Percentiles rank a stretch among this genome's conserved stretches.
phyloP scores from a whole-genome alignment of 1,140 invertebrate genomes.

The Armadillidium nasatum region DNA sequence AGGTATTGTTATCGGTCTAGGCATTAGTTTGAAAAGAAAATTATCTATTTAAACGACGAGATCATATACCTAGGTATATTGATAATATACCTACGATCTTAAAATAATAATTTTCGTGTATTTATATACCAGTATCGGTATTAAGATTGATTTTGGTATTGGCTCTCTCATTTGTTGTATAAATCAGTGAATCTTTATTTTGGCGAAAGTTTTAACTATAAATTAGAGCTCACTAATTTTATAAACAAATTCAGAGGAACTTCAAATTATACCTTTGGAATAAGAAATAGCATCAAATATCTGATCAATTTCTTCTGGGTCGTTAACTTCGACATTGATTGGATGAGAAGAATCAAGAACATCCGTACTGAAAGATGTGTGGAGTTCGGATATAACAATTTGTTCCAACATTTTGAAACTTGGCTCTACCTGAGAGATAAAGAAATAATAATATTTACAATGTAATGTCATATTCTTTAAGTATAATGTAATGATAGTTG shows the following conservation, averaged over 20 bases:
- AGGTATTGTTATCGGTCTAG: no score
- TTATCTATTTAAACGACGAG: no score
- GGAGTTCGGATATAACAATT: conserved; percentile 51
- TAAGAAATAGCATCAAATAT: conserved; percentile 94
- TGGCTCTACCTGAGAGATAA: conserved; percentile 25
- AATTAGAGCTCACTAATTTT: background rate
- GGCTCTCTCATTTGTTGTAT: no score
- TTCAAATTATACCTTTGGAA: conserved; percentile 65
- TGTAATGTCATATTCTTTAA: no score
- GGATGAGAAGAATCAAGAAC: conserved; percentile 83
- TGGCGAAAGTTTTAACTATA: background rate
- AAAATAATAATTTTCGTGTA: background rate
- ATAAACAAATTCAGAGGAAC: background rate
- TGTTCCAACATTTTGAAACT: conserved; percentile 36
- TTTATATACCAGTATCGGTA: background rate
- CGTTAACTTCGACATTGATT: conserved; percentile 76
- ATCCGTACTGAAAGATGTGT: conserved; percentile 79
- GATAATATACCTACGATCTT: no score
- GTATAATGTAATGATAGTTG: background rate
- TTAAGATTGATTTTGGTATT: no score
- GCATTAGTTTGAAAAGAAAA: no score
- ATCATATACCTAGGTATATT: no score
- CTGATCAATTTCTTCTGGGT: conserved; percentile 87
- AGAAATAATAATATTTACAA: no score
- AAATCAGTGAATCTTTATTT: background rate